Percentiles rank a stretch among this genome's conserved stretches.
These are phyloP conservation scores for Hyla sarda DNA, from an alignment of 2,113 vertebrate species.

Conservation along the genomic window DNA sequence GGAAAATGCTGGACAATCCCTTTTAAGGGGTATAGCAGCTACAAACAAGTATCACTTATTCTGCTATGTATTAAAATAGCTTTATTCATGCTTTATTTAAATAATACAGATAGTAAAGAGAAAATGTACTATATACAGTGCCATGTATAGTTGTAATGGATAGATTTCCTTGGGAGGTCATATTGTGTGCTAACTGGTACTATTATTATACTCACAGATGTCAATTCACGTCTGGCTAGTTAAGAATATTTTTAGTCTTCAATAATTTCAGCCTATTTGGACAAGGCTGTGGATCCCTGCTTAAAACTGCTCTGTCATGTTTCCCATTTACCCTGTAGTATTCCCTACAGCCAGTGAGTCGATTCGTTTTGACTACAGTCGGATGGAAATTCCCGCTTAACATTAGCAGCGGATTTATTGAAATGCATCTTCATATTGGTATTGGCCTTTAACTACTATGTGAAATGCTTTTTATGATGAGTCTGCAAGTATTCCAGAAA, in stretches of 20 bases:
- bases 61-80: too few relatives aligned
- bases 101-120: too few relatives aligned
- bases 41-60: too few relatives aligned
- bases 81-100: too few relatives aligned
- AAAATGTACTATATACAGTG: too few relatives aligned
- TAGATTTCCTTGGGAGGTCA: too few relatives aligned
- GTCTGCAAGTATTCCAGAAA: constrained; percentile 36
- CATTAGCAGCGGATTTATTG: background rate
- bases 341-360: background rate
- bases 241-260: background rate
- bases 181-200: too few relatives aligned
- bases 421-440: background rate
- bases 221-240: background rate
- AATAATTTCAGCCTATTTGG: too few relatives aligned
- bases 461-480: constrained; percentile 37
- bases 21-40: too few relatives aligned
- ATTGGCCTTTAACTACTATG: background rate
- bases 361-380: background rate
- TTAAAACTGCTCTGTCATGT: background rate
- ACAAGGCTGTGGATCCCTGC: background rate
- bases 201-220: too few relatives aligned
- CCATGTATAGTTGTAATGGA: too few relatives aligned
- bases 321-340: background rate
- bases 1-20: too few relatives aligned
- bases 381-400: background rate